These are phyloP conservation scores for Odontocerum albicorne DNA, from an alignment of 2,888 invertebrate species.

Conservation along the genomic window DNA sequence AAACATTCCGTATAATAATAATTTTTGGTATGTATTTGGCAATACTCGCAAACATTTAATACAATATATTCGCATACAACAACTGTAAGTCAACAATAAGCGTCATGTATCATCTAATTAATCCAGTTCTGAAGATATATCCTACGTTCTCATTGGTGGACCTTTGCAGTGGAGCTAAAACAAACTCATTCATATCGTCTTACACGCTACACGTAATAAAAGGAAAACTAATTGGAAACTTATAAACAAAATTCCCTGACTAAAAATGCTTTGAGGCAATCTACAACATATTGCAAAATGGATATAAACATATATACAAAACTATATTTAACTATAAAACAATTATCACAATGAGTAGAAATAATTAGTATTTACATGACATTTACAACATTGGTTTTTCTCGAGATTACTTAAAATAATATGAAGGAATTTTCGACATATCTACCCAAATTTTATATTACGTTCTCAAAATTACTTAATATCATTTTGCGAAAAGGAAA, in stretches of 20 bases:
- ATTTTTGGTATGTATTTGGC: constrained; percentile 37
- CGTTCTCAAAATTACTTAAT: too few species aligned
- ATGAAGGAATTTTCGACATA: too few species aligned
- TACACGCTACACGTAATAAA: not conserved
- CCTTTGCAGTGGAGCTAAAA: constrained; percentile 15
- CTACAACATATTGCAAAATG: not conserved
- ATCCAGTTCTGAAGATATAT: constrained; percentile 31
- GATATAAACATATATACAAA: constrained; percentile 14
- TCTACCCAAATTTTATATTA: too few species aligned
- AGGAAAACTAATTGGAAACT: not conserved
- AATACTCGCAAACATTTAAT: constrained; percentile 36
- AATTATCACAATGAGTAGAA: constrained; percentile 14
- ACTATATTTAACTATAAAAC: constrained; percentile 15
- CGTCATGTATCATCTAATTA: constrained; percentile 34
- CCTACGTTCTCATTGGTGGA: constrained; percentile 21
- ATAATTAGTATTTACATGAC: constrained; percentile 9
- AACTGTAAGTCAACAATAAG: constrained; percentile 36
- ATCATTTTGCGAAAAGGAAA: too few species aligned
- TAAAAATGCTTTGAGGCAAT: too few species aligned
- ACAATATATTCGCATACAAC: constrained; percentile 37
- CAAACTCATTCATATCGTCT: not conserved
- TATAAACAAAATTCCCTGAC: too few species aligned
- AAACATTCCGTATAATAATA: constrained; percentile 33
- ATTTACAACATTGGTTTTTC: not conserved
- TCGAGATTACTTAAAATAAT: constrained; percentile 13